Evolutionary conservation across 2,888 invertebrate genomes (phyloP), one percentile per base, ranked within the genome.

Genomic region (Watsonalla cultraria): DNA sequence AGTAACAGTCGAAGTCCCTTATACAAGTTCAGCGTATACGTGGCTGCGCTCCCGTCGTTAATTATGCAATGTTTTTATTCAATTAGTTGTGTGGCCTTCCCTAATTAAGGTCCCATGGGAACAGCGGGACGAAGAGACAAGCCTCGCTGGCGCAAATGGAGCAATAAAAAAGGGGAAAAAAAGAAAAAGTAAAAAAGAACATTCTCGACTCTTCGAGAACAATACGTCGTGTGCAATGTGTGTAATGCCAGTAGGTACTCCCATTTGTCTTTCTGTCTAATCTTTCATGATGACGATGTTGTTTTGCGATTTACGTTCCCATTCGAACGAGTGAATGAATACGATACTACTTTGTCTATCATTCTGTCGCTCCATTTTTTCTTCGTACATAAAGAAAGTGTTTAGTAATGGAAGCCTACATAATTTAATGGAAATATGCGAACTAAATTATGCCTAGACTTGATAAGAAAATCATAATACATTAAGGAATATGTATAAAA

Each of bases 61-160:
- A 85, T 86, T 83, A 86, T 84, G 76, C 81, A 84, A 79, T 86
- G 85, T 86, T 87, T 87, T 86, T 84, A 87, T 88, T 87, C 84
- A 88, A 87, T 86, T 84, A 88, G 78, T 75, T 76, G 79, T 76
- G 79, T 79, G 78, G 76, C 76, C 75, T 78, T 76, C 80, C 80
- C 80, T 88, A 86, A 86, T 88, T 86, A 86, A 72, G 72, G 69
- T 60, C 66, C 72, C 74, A 70, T 73, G 78, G 76, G 73, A 74
- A 64, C 66, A 66, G 67, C 64, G 70, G 78, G 71, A 68, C 67
- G 69, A 72, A 73, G 72, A 76, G 64, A 70, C 74, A 73, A 74
- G 72, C 68, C 74, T 72, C 74, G 77, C 76, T 75, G 70, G 75
- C 71, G 77, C 76, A 80, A 80, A 82, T 83, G 76, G 74, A 80